Evolutionary conservation across 2,888 invertebrate species (phyloP), one percentile per base, ranked within the genome.

Genomic region (Phlogophora meticulosa): DNA sequence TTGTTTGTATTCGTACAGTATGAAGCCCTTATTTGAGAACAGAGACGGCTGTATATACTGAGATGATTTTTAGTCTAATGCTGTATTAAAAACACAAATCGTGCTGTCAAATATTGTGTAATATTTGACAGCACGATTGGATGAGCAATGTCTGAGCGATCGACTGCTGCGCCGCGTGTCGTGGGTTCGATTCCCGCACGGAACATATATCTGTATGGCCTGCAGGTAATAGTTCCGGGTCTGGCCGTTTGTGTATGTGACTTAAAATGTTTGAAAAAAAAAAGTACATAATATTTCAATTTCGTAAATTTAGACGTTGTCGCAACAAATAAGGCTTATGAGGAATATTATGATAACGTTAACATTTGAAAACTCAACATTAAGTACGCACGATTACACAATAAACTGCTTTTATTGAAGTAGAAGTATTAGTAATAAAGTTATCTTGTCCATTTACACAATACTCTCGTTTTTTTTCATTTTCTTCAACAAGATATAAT

Each of bases 21-120:
- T 43, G 53, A 11, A 48, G 22, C 15, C 24, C n/a, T 53, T 66
- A 52, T 56, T 17, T 72, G 55, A 49, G 7, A 72, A 45, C 34
- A 40, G n/a, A 15, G 32, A n/a, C 43, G 15, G 43, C 4, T 10
- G 9, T 64, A 2, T 38, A 49, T 40, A n/a, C n/a, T n/a, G n/a
- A n/a, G n/a, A n/a, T n/a, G n/a, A n/a, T 51, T 34, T 43, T 38
- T n/a, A 20, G n/a, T 17, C 40, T 1, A 7, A 34, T 40, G 38
- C 13, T 38, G 32, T 40, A 40, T 7, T 60, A 38, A 38, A 13
- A 42, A n/a, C n/a, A n/a, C n/a, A n/a, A n/a, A n/a, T n/a, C n/a
- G n/a, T n/a, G n/a, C n/a, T n/a, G n/a, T n/a, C n/a, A n/a, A n/a
- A n/a, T n/a, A n/a, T n/a, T n/a, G n/a, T n/a, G n/a, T n/a, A n/a